Evolutionary conservation across 2,888 invertebrate species (phyloP).

Genomic region (Volucella inanis): DNA sequence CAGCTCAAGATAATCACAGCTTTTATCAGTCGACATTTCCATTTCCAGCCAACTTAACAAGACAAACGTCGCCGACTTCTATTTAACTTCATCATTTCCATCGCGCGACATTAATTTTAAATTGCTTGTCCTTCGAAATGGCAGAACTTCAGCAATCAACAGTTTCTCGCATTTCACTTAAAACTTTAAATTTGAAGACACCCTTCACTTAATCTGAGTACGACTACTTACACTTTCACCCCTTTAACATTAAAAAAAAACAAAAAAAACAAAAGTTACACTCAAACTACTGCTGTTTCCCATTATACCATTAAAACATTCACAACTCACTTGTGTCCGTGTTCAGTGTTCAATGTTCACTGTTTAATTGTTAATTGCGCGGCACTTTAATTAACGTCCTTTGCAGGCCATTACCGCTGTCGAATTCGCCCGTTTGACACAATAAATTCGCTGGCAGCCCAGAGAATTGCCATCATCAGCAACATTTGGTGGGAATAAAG

Average conservation of each 20-base stretch:
- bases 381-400: conserved; percentile 63
- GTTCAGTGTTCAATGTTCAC: too few species aligned
- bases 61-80: neutral
- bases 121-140: neutral
- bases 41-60: too few species aligned
- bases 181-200: neutral
- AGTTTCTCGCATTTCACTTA: neutral
- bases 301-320: too few species aligned
- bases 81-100: neutral
- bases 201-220: neutral
- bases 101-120: conserved; percentile 3
- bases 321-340: too few species aligned
- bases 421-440: conserved; percentile 21
- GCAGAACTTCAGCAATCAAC: neutral
- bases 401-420: conserved; percentile 44
- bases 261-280: too few species aligned
- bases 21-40: too few species aligned
- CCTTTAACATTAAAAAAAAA: too few species aligned
- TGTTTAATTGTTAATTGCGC: conserved; percentile 27
- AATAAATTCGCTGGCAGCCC: conserved; percentile 14
- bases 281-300: too few species aligned
- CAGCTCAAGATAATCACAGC: too few species aligned
- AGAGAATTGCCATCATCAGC: conserved; percentile 13
- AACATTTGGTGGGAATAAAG: neutral
- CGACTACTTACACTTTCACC: too few species aligned